These are phyloP conservation scores for Speoplatyrhinus poulsoni DNA, from an alignment of 2,113 vertebrate species.

Conservation along the genomic window DNA sequence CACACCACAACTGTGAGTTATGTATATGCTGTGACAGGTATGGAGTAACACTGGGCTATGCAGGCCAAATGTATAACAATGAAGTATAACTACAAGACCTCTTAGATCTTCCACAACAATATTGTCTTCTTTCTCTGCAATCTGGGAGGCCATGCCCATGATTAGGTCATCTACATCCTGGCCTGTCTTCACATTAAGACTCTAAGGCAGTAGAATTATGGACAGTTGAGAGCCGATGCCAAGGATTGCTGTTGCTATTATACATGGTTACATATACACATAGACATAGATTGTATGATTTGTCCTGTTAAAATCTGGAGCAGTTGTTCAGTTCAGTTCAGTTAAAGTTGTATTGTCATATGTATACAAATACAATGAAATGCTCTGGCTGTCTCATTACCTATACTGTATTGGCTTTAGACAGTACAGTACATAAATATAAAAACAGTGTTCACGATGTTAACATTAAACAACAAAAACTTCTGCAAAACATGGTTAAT, in stretches of 20 bases:
- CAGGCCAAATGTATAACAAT: not conserved
- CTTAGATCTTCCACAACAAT: slow-evolving; percentile 89
- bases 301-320: not conserved
- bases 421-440: not conserved
- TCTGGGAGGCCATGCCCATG: slow-evolving; percentile 96
- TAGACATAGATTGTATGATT: not conserved
- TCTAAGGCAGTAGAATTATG: slow-evolving; percentile 68
- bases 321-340: not conserved
- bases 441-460: not conserved
- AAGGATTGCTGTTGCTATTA: too few relatives aligned
- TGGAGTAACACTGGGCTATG: not conserved
- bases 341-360: too few relatives aligned
- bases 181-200: slow-evolving; percentile 57
- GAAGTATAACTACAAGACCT: slow-evolving; percentile 71
- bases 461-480: not conserved
- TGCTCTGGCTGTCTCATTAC: too few relatives aligned
- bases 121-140: slow-evolving; percentile 87
- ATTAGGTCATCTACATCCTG: slow-evolving; percentile 80
- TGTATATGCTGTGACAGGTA: not conserved
- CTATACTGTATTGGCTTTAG: too few relatives aligned
- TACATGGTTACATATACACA: not conserved
- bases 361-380: too few relatives aligned
- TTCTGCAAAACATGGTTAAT: not conserved
- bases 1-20: not conserved
- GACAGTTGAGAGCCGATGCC: too few relatives aligned